Conservation (phyloP, 2,888 invertebrate genomes). For the Cataglyphis albicans region DNA sequence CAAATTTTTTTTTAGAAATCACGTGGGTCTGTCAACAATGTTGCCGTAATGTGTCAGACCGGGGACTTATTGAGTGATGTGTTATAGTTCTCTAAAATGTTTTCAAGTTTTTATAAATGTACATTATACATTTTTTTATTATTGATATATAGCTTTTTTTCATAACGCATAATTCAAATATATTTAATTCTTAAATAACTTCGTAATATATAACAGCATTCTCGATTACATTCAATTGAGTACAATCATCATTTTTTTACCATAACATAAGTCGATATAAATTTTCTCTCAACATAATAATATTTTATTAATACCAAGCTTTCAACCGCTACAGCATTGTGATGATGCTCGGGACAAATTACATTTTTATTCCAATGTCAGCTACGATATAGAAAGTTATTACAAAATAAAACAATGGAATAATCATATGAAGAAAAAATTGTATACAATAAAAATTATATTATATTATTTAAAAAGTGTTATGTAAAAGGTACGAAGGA, state of each 20-base stretch:
- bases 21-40: no score
- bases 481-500: background rate
- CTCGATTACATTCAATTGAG: background rate
- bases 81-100: background rate
- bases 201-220: background rate
- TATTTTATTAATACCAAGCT: slow-evolving; percentile 5
- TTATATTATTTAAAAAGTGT: background rate
- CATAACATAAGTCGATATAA: background rate
- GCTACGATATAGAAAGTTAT: background rate
- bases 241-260: background rate
- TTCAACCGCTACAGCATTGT: background rate
- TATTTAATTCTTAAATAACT: background rate
- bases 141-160: background rate
- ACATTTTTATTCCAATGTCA: background rate
- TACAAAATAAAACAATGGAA: background rate
- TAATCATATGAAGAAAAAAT: background rate
- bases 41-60: no score
- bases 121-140: background rate
- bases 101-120: background rate
- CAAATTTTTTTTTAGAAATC: no score
- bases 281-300: background rate
- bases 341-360: background rate
- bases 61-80: no score
- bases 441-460: background rate
- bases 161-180: background rate